Conservation (phyloP, 1,140 invertebrate species). For the Drosophila guanche region DNA sequence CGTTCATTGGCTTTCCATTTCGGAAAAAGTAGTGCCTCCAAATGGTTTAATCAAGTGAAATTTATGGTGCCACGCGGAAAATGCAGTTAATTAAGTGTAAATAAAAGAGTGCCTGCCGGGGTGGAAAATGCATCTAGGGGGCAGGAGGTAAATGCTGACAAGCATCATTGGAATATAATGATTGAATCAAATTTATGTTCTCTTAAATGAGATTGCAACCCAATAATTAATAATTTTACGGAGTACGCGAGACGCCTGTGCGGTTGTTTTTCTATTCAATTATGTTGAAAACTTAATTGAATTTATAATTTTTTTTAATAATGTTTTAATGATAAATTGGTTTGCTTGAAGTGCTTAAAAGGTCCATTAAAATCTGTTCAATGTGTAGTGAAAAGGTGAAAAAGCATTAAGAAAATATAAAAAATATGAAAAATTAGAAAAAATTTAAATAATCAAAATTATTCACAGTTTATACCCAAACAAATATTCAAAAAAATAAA, state of each 20-base stretch:
- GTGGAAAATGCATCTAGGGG: constrained; percentile 24
- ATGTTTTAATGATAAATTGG: constrained; percentile 16
- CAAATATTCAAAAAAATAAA: too few relatives aligned
- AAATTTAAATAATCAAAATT: too few relatives aligned
- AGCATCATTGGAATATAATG: constrained; percentile 32
- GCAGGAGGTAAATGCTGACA: constrained; percentile 11
- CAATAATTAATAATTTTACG: constrained; percentile 67
- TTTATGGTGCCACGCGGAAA: constrained; percentile 69
- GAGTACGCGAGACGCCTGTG: constrained; percentile 1
- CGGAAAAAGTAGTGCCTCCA: constrained; percentile 64
- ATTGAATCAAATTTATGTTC: constrained; percentile 61
- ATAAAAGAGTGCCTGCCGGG: constrained; percentile 40
- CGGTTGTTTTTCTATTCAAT: constrained; percentile 34
- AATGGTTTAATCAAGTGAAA: constrained; percentile 82
- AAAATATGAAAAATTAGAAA: too few relatives aligned
- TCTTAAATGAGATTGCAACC: constrained; percentile 55
- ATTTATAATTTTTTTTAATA: constrained; percentile 25
- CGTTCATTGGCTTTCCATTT: constrained; percentile 22
- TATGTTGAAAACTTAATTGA: constrained; percentile 59
- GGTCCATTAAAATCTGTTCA: constrained; percentile 6
- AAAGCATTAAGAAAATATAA: too few relatives aligned
- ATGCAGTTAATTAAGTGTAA: constrained; percentile 81
- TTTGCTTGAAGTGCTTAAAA: constrained; percentile 29
- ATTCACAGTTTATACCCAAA: too few relatives aligned
- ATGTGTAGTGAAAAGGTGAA: too few relatives aligned